Conservation (phyloP, 2,797 vertebrate genomes). For the Schizopygopsis pylzovi region DNA sequence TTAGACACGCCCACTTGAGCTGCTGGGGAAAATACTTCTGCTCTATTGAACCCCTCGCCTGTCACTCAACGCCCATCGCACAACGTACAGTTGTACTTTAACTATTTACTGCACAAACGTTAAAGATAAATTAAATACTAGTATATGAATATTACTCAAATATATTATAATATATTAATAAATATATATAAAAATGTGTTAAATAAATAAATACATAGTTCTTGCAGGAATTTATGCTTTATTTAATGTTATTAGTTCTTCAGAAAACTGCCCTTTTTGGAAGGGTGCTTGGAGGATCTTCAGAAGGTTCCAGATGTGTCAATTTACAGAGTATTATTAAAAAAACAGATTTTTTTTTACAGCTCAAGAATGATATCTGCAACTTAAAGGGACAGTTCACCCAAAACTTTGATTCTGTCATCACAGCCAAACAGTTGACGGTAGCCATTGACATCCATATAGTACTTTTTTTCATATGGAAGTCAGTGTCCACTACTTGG, state of each 20-base stretch:
- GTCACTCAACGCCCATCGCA: slow-evolving; percentile 18
- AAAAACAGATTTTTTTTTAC: neutral
- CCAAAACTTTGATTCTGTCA: neutral
- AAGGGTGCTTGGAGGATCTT: neutral
- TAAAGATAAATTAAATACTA: neutral
- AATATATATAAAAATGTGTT: neutral
- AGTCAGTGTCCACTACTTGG: neutral
- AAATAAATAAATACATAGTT: neutral
- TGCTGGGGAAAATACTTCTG: slow-evolving; percentile 61
- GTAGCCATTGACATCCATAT: neutral
- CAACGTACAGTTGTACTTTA: neutral
- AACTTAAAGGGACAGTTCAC: neutral
- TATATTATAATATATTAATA: neutral
- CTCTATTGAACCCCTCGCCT: slow-evolving; percentile 26
- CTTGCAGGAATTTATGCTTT: no score
- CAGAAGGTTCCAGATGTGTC: neutral
- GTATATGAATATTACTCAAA: neutral
- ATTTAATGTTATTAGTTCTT: no score
- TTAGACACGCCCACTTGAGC: slow-evolving; percentile 72
- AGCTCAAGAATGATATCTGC: neutral
- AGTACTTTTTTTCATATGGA: neutral
- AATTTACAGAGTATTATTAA: neutral
- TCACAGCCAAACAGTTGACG: neutral
- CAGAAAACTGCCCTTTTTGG: neutral
- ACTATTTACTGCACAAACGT: slow-evolving; percentile 3